These are phyloP conservation scores for Pimephales promelas DNA, from an alignment of 2,113 vertebrate genomes.

Conservation along the genomic window DNA sequence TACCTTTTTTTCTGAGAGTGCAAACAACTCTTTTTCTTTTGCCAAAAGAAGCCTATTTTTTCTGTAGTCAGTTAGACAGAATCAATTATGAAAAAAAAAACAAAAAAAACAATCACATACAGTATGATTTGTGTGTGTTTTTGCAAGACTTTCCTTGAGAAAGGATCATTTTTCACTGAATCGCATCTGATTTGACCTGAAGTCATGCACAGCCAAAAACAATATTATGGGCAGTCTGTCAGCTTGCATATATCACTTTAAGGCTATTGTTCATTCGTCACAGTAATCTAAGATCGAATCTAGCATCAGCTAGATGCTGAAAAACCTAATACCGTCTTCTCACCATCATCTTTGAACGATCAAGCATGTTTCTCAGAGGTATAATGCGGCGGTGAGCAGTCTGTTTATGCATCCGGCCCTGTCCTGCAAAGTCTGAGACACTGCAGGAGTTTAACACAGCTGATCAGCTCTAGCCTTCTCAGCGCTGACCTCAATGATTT, in stretches of 20 bases:
- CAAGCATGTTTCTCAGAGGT: conserved; percentile 14
- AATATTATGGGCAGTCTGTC: conserved; percentile 17
- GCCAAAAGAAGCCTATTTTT: background rate
- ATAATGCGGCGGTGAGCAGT: conserved; percentile 5
- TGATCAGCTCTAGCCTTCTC: conserved; percentile 80
- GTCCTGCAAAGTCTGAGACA: conserved; percentile 77
- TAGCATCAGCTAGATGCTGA: background rate
- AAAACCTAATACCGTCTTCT: background rate
- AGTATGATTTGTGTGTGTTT: conserved; percentile 21
- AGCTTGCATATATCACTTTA: conserved; percentile 34
- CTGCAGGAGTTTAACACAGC: conserved; percentile 86
- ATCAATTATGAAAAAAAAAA: too few species aligned
- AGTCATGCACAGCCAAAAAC: conserved; percentile 31
- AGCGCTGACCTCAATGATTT: conserved; percentile 88
- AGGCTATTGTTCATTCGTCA: conserved; percentile 22
- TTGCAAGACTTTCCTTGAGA: background rate
- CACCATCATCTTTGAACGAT: conserved; percentile 4
- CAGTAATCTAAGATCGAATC: conserved; percentile 18
- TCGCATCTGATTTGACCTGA: conserved; percentile 33
- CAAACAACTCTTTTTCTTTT: background rate
- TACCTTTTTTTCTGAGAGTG: too few species aligned
- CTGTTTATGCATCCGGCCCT: conserved; percentile 51
- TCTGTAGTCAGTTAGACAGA: background rate
- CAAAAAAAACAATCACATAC: background rate
- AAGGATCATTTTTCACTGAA: background rate